Percentiles rank a stretch among this genome's conserved stretches.
Conservation (phyloP, 2,888 invertebrate genomes). For the Lutraria lutraria region DNA sequence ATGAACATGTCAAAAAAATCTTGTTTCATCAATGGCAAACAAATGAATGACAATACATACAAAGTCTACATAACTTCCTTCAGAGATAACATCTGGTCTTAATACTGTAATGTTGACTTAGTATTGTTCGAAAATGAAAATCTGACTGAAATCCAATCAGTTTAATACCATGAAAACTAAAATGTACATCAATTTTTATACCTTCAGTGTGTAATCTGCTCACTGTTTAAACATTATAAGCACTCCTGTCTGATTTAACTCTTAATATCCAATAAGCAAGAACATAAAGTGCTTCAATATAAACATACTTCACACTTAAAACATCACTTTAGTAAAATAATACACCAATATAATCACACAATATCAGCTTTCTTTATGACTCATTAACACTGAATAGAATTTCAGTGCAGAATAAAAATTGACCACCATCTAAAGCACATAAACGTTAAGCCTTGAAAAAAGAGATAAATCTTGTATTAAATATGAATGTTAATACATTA, state of each 20-base stretch:
- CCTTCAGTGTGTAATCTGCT: not conserved
- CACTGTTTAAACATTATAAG: not conserved
- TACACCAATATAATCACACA: slow-evolving; percentile 1
- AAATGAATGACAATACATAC: not conserved
- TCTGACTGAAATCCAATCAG: not conserved
- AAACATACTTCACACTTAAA: not conserved
- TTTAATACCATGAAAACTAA: not conserved
- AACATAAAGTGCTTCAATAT: slow-evolving; percentile 6
- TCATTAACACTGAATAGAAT: slow-evolving; percentile 4
- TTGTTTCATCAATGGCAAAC: not conserved
- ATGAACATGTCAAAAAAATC: not conserved
- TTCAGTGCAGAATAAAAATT: not conserved
- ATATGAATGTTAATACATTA: not conserved
- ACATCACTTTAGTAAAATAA: not conserved
- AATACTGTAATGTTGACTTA: not conserved
- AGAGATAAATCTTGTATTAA: not conserved
- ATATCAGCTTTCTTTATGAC: slow-evolving; percentile 15
- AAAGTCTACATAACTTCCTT: not conserved
- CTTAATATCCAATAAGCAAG: slow-evolving; percentile 21
- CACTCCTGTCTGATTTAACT: not conserved
- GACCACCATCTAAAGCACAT: not conserved
- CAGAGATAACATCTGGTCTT: not conserved
- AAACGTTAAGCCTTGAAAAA: not conserved
- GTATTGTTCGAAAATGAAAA: not conserved
- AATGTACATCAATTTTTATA: not conserved